Evolutionary conservation across 2,888 invertebrate species (phyloP), one percentile per base, ranked within the genome.

Genomic region (Fragum fragum): DNA sequence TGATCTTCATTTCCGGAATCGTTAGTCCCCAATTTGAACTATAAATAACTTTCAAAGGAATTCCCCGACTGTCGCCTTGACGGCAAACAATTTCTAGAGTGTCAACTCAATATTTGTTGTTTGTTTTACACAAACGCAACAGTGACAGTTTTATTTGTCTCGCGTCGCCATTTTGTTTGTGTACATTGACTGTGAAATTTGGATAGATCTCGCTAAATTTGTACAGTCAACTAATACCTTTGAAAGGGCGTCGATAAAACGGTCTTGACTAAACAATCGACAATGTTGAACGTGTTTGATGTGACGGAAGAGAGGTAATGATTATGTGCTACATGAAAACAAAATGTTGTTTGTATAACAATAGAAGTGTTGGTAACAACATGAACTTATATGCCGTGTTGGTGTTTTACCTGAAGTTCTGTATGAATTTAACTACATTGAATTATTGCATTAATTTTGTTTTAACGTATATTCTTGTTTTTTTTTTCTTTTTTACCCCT

Each of bases 91-190:
- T 18, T 47, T 16, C 7, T n/a, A 3, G n/a, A 47, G 32, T 32
- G 32, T n/a, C 32, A 32, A 28, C 16, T 18, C 28, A 61, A 61
- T 61, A 61, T 61, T 61, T 61, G 61, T n/a, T 61, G 28, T 61
- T 61, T 61, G 32, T 61, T 61, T 61, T 3, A 18, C 16, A 61
- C 61, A 61, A 61, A 61, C 61, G 21, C 18, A 3, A 1, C 1
- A 32, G 18, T 61, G 61, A 61, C 61, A 61, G 61, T 61, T 32
- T 61, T 61, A 61, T 61, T 61, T 61, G 61, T 61, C 1, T 32
- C 61, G 32, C n/a, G 61, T 61, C 61, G 61, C 61, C 61, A 61
- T 61, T 61, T 61, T 61, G 61, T 61, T 61, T 61, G 61, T n/a
- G 61, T 61, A 61, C 26, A 18, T 32, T n/a, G 32, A 18, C 32